These are phyloP conservation scores for Petromus typicus DNA, from an alignment of 2,113 vertebrate genomes.

Conservation along the genomic window DNA sequence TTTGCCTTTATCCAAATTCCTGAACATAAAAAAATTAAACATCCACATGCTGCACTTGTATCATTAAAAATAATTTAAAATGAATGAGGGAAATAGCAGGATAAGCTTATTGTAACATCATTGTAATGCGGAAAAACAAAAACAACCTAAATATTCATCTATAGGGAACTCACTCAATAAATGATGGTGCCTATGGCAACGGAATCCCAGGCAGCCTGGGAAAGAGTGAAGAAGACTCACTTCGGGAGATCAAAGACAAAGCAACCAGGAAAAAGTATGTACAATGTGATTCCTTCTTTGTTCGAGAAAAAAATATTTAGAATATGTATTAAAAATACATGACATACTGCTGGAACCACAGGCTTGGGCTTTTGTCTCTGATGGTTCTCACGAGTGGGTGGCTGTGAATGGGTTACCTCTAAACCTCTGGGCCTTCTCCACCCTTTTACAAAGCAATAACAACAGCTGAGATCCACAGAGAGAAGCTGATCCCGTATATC, in stretches of 20 bases:
- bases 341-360: not conserved
- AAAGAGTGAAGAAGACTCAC: not conserved
- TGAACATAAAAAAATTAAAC: not conserved
- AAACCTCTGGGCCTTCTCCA: not conserved
- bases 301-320: constrained; percentile 5
- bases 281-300: not conserved
- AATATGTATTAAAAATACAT: not conserved
- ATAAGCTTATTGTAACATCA: not conserved
- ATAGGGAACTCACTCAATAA: constrained; percentile 24
- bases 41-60: not conserved
- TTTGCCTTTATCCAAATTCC: constrained; percentile 23
- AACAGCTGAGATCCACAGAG: not conserved
- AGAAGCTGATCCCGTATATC: not conserved
- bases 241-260: not conserved
- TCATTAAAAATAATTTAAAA: constrained; percentile 68
- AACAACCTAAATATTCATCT: constrained; percentile 48
- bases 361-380: not conserved
- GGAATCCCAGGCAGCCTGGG: not conserved
- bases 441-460: not conserved
- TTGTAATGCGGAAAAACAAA: constrained; percentile 25
- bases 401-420: not conserved
- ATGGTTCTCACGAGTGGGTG: not conserved
- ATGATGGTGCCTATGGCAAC: constrained; percentile 64
- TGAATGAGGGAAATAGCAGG: not conserved
- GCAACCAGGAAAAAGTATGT: not conserved